Conservation (phyloP, 2,888 invertebrate species). For the Orthosia gracilis region DNA sequence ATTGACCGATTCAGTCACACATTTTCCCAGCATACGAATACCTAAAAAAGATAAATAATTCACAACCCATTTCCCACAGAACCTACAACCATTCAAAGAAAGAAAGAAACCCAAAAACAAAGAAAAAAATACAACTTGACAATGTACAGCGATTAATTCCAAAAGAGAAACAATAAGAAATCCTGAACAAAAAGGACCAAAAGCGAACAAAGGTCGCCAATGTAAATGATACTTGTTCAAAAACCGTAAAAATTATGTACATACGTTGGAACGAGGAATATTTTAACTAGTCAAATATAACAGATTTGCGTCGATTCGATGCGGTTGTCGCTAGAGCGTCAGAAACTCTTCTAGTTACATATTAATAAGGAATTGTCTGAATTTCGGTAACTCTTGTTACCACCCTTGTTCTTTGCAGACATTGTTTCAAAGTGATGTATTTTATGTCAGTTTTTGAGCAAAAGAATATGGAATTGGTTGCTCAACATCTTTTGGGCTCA, state of each 20-base stretch:
- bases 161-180: slow-evolving; percentile 64
- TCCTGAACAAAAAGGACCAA: slow-evolving; percentile 61
- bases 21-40: slow-evolving; percentile 31
- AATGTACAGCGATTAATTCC: slow-evolving; percentile 78
- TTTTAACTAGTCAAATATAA: slow-evolving; percentile 79
- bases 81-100: slow-evolving; percentile 61
- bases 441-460: slow-evolving; percentile 29
- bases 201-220: slow-evolving; percentile 67
- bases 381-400: slow-evolving; percentile 57
- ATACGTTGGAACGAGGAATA: slow-evolving; percentile 71
- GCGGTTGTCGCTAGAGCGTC: slow-evolving; percentile 68
- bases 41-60: slow-evolving; percentile 57
- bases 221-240: slow-evolving; percentile 73
- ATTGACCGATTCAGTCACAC: slow-evolving; percentile 16
- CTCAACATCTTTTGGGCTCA: slow-evolving; percentile 25
- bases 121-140: slow-evolving; percentile 48
- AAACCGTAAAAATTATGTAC: slow-evolving; percentile 83
- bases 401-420: slow-evolving; percentile 48
- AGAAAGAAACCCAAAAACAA: slow-evolving; percentile 53
- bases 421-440: slow-evolving; percentile 40
- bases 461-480: slow-evolving; percentile 1
- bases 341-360: slow-evolving; percentile 62
- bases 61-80: slow-evolving; percentile 51
- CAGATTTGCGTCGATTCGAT: slow-evolving; percentile 81
- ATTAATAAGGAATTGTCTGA: slow-evolving; percentile 66